Conservation (phyloP, 2,888 invertebrate genomes). For the Epinotia bilunana region DNA sequence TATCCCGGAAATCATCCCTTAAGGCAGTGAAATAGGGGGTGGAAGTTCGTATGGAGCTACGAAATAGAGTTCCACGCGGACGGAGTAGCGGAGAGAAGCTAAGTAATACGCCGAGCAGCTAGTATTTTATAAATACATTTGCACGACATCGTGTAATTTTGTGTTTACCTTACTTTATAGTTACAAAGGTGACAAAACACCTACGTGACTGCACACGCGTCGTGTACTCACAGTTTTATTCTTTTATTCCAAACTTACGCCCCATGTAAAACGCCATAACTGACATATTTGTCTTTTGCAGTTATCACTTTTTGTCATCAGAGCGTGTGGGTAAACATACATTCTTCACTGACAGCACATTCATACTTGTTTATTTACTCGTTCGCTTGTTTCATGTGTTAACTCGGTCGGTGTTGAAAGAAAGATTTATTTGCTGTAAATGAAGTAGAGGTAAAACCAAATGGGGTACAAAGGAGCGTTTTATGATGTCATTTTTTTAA, state of each 20-base stretch:
- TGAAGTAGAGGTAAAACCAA: too few relatives aligned
- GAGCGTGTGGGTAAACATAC: not conserved
- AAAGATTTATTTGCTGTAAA: constrained; percentile 13
- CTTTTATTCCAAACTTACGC: not conserved
- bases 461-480: too few relatives aligned
- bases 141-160: too few relatives aligned
- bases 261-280: not conserved
- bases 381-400: constrained; percentile 6
- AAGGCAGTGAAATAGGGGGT: too few relatives aligned
- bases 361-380: constrained; percentile 25
- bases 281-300: not conserved
- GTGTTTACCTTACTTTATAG: not conserved
- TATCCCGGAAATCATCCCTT: too few relatives aligned
- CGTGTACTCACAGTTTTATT: constrained; percentile 24
- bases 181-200: constrained; percentile 15
- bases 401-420: not conserved
- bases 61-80: too few relatives aligned
- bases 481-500: too few relatives aligned
- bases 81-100: too few relatives aligned
- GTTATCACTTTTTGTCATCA: not conserved
- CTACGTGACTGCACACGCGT: constrained; percentile 34
- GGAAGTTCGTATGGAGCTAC: too few relatives aligned
- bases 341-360: too few relatives aligned
- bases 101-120: too few relatives aligned
- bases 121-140: too few relatives aligned